Evolutionary conservation across 2,113 vertebrate genomes (phyloP).

Genomic region (Brachyhypopomus occidentalis): DNA sequence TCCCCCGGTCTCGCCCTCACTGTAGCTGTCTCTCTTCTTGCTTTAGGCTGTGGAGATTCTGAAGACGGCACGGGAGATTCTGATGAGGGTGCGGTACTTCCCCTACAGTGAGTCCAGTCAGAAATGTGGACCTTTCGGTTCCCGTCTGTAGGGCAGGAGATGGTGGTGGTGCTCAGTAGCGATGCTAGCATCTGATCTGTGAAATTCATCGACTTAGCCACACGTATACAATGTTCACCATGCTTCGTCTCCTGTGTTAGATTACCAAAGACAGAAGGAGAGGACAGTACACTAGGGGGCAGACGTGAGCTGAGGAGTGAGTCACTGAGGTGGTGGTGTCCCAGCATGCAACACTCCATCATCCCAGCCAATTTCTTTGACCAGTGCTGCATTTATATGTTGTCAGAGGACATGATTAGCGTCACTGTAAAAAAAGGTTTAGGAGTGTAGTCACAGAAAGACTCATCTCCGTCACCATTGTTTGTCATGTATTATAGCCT

Average conservation of each 20-base stretch:
- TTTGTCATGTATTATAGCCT: neutral
- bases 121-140: neutral
- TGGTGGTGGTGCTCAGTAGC: too few relatives aligned
- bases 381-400: neutral
- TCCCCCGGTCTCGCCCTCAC: neutral
- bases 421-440: neutral
- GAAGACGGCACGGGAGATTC: conserved; percentile 94
- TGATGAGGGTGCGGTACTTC: conserved; percentile 96
- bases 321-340: conserved; percentile 8
- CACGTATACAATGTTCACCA: neutral
- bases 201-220: too few relatives aligned
- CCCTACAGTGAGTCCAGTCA: conserved; percentile 88
- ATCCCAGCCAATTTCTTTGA: neutral
- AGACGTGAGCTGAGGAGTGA: conserved; percentile 23
- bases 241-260: conserved; percentile 64
- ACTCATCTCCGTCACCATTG: neutral
- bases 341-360: neutral
- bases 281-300: conserved; percentile 91
- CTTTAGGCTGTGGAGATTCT: conserved; percentile 94
- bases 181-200: too few relatives aligned
- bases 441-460: too few relatives aligned
- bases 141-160: neutral
- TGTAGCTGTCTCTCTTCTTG: neutral
- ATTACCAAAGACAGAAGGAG: conserved; percentile 97
- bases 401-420: neutral